phyloP scores from a whole-genome alignment of 2,888 invertebrate species.

The Idaea biselata region DNA sequence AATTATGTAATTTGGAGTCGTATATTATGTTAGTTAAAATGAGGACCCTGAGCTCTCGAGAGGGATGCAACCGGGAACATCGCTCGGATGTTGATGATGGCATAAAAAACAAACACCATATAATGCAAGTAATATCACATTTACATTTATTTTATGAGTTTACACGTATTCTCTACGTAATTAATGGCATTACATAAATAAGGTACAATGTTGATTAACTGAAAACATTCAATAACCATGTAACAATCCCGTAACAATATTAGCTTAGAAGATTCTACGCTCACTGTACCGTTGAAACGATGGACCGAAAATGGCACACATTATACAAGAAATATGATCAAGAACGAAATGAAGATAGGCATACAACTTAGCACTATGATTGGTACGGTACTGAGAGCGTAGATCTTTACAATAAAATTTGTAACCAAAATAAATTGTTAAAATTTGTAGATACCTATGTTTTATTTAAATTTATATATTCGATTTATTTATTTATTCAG shows the following conservation, averaged over 20 bases:
- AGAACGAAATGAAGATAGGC: too few relatives aligned
- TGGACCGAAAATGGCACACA: neutral
- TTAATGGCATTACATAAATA: neutral
- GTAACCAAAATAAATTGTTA: neutral
- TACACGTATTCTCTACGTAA: neutral
- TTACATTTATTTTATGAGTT: conserved; percentile 4
- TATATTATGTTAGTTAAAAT: too few relatives aligned
- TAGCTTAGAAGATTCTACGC: neutral
- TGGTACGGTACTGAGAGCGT: neutral
- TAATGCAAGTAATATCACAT: conserved; percentile 24
- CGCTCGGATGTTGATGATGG: too few relatives aligned
- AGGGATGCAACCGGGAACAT: too few relatives aligned
- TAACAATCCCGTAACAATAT: neutral
- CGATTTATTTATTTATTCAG: too few relatives aligned
- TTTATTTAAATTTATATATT: neutral
- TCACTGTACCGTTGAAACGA: neutral
- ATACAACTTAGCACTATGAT: neutral
- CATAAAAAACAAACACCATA: conserved; percentile 9
- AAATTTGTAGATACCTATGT: neutral
- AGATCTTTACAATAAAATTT: neutral
- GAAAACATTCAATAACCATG: neutral
- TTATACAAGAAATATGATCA: too few relatives aligned
- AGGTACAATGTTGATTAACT: neutral
- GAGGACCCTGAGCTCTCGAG: too few relatives aligned
- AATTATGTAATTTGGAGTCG: too few relatives aligned